phyloP scores from a whole-genome alignment of 2,113 vertebrate species.

The Actenoides lindsayi region DNA sequence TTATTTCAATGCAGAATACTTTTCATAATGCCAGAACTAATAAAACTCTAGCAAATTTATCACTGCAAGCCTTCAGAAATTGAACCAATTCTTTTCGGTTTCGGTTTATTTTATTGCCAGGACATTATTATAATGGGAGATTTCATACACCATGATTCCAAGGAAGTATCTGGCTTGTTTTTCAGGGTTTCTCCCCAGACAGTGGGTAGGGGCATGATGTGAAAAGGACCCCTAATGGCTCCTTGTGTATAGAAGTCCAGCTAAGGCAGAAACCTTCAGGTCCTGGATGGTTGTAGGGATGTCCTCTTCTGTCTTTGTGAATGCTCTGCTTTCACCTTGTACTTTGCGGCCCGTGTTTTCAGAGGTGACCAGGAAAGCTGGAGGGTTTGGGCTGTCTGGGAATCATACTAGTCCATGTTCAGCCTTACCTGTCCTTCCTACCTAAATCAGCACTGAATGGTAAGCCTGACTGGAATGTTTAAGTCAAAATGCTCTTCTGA shows the following conservation, averaged over 20 bases:
- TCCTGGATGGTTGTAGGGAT: neutral
- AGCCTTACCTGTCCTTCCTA: neutral
- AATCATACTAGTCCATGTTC: neutral
- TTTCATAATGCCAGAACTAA: neutral
- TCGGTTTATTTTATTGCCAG: neutral
- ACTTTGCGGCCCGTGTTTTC: neutral
- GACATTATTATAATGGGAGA: neutral
- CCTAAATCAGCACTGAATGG: neutral
- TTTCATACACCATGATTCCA: neutral
- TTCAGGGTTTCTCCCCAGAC: neutral
- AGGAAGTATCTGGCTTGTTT: neutral
- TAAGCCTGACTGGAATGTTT: neutral
- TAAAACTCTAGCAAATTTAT: neutral
- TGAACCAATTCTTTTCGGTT: neutral
- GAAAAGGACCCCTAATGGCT: neutral
- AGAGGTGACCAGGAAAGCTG: neutral
- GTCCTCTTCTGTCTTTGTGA: neutral
- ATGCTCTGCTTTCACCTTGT: neutral
- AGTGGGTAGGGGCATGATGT: neutral
- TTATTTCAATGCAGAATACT: slow-evolving; percentile 26
- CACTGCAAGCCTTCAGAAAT: neutral
- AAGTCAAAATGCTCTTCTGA: neutral
- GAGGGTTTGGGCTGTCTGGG: neutral
- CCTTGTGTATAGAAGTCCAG: neutral
- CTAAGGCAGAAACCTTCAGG: neutral